phyloP scores from a whole-genome alignment of 2,888 invertebrate genomes.

The Sminthurides aquaticus region DNA sequence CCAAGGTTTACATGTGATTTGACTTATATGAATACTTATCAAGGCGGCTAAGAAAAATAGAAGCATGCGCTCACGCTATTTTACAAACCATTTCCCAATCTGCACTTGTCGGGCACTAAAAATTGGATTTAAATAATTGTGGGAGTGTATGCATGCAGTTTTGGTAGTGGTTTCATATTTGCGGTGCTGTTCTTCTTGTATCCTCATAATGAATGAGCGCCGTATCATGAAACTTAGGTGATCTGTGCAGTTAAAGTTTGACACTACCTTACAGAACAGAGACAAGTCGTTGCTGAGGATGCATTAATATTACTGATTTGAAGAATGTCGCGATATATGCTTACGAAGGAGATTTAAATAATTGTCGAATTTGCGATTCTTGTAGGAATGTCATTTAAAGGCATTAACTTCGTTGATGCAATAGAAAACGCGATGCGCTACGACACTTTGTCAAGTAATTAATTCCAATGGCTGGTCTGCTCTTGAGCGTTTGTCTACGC shows the following conservation, averaged over 20 bases:
- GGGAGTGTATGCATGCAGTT: too few relatives aligned
- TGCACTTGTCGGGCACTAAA: too few relatives aligned
- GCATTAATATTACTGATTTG: too few relatives aligned
- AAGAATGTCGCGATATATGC: neutral
- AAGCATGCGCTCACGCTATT: too few relatives aligned
- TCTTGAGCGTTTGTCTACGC: too few relatives aligned
- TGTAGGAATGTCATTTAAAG: neutral
- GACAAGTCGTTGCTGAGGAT: neutral
- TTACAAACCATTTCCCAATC: too few relatives aligned
- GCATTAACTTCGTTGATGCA: neutral
- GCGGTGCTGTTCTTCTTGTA: too few relatives aligned
- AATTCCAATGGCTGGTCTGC: too few relatives aligned
- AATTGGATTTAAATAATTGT: too few relatives aligned
- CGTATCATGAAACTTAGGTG: neutral
- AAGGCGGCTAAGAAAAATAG: neutral
- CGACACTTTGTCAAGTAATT: too few relatives aligned
- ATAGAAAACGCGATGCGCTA: too few relatives aligned
- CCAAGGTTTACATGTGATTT: neutral
- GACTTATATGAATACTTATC: neutral
- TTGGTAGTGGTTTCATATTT: too few relatives aligned
- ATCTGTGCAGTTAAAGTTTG: neutral
- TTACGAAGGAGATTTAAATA: neutral
- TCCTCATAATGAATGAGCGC: neutral
- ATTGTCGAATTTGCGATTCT: neutral
- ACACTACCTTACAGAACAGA: neutral